Base-by-base conservation (phyloP, 2,888 invertebrate species). In the Leptopilina myrica region DNA sequence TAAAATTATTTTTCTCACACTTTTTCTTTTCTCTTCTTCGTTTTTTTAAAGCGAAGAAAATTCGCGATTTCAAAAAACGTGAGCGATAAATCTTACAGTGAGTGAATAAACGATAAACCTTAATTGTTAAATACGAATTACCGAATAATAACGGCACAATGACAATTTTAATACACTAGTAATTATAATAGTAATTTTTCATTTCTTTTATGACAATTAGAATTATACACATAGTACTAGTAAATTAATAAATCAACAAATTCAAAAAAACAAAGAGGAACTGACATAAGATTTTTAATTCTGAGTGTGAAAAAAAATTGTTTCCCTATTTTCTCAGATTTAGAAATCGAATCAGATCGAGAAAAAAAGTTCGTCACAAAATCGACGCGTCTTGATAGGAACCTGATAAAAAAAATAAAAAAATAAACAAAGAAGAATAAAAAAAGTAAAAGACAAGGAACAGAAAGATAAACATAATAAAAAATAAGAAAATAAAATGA, bases 221-320 rank as follows among this genome's bases (percentile, higher is more conserved):
- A 80, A 79, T 80, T 69, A 64, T 64, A 73, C 77, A 77, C 79
- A 80, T 83, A 81, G 80, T 81, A 81, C 33, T 80, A 83, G 80
- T 83, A 82, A 43, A 43, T 6, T 79, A 82, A 79, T 82, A 83
- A 59, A 77, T 85, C 80, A 84, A 86, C 85, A 84, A 76, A 84
- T 3, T 78, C 83, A 84, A 83, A 84, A 79, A 82, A 83, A 80
- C 80, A 81, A 79, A 77, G 40, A 11, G 33, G 2, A 49, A 49
- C 73, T 73, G 56, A 56, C 33, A 59, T 43, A 8, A 8, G 8
- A 43, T 73, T 59, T 73, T 9, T 56, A 73, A 59, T n/a, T 59
- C 73, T 40, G 14, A 73, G 73, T 33, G 1, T 8, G 43, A 43
- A 43, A 43, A 43, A 6, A 43, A 7, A 7, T 43, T 43, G 0